Conservation (phyloP, 2,113 vertebrate species). For the Microcebus ravelobensis region DNA sequence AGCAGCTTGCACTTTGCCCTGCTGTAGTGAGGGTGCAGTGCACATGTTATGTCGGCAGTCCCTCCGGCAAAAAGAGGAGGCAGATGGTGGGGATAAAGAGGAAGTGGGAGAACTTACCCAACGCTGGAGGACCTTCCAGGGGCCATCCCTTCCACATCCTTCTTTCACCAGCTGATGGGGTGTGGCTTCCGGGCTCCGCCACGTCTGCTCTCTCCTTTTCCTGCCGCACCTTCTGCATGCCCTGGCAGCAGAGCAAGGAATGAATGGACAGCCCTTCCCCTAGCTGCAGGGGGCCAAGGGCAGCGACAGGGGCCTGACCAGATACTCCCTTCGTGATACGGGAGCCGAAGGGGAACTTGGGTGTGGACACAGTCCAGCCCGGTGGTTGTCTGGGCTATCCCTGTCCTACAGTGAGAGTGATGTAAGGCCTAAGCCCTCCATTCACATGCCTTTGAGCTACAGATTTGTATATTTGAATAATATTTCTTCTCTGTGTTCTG, state of each 20-base stretch:
- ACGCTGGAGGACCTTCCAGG: not conserved
- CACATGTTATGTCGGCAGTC: not conserved
- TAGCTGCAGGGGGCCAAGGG: not conserved
- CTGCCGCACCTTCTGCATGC: not conserved
- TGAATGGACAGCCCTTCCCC: not conserved
- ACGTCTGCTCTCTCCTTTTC: not conserved
- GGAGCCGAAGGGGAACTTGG: not conserved
- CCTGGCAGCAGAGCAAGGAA: not conserved
- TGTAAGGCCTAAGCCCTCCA: not conserved
- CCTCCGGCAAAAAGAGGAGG: not conserved
- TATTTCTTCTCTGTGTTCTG: not conserved
- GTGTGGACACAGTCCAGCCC: not conserved
- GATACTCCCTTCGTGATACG: not conserved
- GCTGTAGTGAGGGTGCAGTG: not conserved
- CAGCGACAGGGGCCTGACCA: not conserved
- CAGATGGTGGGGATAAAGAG: not conserved
- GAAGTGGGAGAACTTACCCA: not conserved
- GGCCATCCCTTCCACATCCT: not conserved
- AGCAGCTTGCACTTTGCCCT: not conserved
- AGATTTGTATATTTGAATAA: not conserved
- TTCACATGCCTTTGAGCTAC: not conserved
- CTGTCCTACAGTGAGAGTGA: not conserved
- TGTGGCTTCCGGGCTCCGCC: not conserved
- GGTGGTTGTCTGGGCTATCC: not conserved
- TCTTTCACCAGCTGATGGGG: not conserved